Base-by-base conservation (phyloP, 2,113 vertebrate genomes). In the Oncorhynchus nerka region DNA sequence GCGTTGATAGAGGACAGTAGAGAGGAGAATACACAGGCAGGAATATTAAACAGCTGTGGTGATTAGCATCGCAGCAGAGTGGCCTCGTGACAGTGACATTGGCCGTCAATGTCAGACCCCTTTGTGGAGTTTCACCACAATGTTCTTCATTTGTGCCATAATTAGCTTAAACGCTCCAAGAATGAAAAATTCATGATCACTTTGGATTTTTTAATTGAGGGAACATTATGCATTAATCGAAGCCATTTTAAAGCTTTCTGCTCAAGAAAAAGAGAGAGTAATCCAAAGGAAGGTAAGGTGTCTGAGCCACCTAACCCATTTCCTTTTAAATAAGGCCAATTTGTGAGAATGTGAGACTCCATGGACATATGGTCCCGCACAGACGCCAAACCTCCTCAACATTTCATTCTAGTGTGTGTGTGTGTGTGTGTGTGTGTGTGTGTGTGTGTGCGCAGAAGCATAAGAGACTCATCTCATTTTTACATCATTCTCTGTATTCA, bases 151-250 rank as follows among this genome's bases (percentile, higher is more conserved):
- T 95, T 95, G 92, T 93, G 92, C 91, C 91, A 88, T 95, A 95
- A 95, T 96, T 95, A 95, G 93, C 93, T 94, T 94, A 95, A 95
- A 94, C 93, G 94, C 93, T 94, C 92, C 89, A 92, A 95, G 93
- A 94, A 95, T 95, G 91, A 95, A 95, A 95, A 95, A 95, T 95
- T 95, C 95, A 95, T 95, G 94, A 96, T 94, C 92, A 90, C 94
- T 94, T 94, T 94, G 89, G 89, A 94, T 94, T 90, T 93, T 90
- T 94, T 95, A 95, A 96, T 95, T 94, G 94, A 94, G 91, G 88
- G 92, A 95, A 93, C 89, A 91, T 92, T 94, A 92, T 94, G 94
- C 93, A 95, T 95, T 95, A 96, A 95, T 95, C 93, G 93, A 94
- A 94, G 91, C 91, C 87, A 93, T 94, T 94, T 94, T 90, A 92